Conservation (phyloP, 2,888 invertebrate species). For the Crocallis elinguaria region DNA sequence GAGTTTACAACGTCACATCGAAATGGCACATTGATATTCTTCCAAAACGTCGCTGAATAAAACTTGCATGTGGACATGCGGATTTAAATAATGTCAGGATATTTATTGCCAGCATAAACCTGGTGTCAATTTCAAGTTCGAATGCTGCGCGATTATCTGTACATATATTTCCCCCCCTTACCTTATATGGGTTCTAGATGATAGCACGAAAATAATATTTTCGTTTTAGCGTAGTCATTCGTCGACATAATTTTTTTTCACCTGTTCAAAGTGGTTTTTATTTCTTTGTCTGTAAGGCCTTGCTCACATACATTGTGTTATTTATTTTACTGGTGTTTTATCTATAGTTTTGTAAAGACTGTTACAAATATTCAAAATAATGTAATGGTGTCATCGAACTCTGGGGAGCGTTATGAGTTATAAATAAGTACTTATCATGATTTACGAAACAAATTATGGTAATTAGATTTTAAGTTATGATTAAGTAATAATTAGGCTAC, state of each 20-base stretch:
- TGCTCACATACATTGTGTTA: slow-evolving; percentile 72
- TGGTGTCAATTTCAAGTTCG: slow-evolving; percentile 11
- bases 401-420: slow-evolving; percentile 22
- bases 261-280: slow-evolving; percentile 43
- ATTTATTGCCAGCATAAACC: slow-evolving; percentile 1
- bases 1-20: slow-evolving; percentile 83
- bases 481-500: slow-evolving; percentile 49
- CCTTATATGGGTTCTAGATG: slow-evolving; percentile 8
- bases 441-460: slow-evolving; percentile 53
- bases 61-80: slow-evolving; percentile 20
- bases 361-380: slow-evolving; percentile 48
- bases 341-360: slow-evolving; percentile 57
- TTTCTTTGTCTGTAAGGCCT: slow-evolving; percentile 56
- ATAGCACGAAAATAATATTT: slow-evolving; percentile 41
- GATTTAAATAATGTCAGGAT: not conserved
- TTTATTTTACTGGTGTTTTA: slow-evolving; percentile 64
- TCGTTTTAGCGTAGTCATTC: slow-evolving; percentile 57
- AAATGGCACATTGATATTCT: slow-evolving; percentile 77
- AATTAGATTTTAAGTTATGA: slow-evolving; percentile 39
- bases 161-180: slow-evolving; percentile 9
- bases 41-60: slow-evolving; percentile 16
- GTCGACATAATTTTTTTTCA: slow-evolving; percentile 47
- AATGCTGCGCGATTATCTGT: slow-evolving; percentile 9
- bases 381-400: slow-evolving; percentile 51
- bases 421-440: slow-evolving; percentile 62